phyloP scores from a whole-genome alignment of 2,113 vertebrate species.

The Callospermophilus lateralis region DNA sequence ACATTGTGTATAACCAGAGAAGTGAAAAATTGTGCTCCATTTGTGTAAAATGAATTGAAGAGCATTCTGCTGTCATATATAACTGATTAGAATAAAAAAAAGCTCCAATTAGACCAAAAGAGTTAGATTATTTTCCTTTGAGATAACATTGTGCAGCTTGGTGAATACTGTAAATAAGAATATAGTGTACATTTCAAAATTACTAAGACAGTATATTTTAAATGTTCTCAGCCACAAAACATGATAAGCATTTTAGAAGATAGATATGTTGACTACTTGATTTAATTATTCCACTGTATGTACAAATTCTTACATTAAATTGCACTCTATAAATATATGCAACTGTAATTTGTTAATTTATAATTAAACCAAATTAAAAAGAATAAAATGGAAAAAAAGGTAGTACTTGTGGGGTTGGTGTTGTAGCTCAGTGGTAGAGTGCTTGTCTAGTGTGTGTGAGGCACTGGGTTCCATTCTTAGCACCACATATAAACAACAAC shows the following conservation, averaged over 20 bases:
- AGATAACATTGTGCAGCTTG: background rate
- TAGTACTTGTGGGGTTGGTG: background rate
- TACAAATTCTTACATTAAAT: background rate
- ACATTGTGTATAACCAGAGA: too few relatives aligned
- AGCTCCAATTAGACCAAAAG: background rate
- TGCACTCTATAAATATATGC: background rate
- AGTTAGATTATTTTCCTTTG: background rate
- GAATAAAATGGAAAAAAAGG: background rate
- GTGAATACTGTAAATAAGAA: background rate
- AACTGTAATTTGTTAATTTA: background rate
- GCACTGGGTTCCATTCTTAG: too few relatives aligned
- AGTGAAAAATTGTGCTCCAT: too few relatives aligned
- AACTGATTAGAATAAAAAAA: background rate
- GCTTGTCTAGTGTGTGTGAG: too few relatives aligned
- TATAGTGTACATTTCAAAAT: background rate
- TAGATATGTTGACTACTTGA: background rate
- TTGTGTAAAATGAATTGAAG: too few relatives aligned
- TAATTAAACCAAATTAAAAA: background rate
- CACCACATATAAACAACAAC: too few relatives aligned
- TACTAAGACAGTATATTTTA: background rate
- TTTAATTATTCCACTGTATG: background rate
- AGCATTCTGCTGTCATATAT: too few relatives aligned
- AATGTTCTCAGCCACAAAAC: background rate
- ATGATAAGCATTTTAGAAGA: background rate
- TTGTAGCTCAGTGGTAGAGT: too few relatives aligned